Evolutionary conservation across 2,888 invertebrate genomes (phyloP).

Genomic region (Noctua janthe): DNA sequence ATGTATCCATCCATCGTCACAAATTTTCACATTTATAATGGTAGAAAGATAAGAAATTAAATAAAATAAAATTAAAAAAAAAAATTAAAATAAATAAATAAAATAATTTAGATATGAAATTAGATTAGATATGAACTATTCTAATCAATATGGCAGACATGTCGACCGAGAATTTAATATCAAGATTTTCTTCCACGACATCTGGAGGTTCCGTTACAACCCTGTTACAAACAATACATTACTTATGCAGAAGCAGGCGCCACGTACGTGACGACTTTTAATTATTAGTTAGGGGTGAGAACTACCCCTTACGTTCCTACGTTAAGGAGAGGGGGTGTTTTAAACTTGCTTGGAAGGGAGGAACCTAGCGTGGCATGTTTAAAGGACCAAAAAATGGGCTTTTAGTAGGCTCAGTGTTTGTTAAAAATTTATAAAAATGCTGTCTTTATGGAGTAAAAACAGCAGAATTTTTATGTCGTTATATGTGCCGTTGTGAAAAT

Average conservation of each 20-base stretch:
- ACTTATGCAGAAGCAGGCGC: slow-evolving; percentile 66
- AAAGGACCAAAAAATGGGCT: neutral
- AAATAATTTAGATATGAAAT: too few species aligned
- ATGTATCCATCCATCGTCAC: too few species aligned
- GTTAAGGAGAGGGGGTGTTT: slow-evolving; percentile 8
- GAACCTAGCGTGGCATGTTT: neutral
- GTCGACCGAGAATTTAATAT: neutral
- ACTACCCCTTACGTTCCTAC: slow-evolving; percentile 24
- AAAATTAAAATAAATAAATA: too few species aligned
- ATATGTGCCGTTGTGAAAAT: too few species aligned
- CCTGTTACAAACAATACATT: slow-evolving; percentile 43
- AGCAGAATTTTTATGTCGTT: too few species aligned
- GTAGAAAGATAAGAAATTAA: too few species aligned
- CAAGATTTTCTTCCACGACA: neutral
- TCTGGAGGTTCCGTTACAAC: neutral
- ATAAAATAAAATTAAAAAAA: too few species aligned
- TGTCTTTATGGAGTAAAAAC: too few species aligned
- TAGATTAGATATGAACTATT: too few species aligned
- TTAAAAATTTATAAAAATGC: too few species aligned
- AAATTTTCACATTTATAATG: too few species aligned
- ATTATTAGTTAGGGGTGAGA: slow-evolving; percentile 64
- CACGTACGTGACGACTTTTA: slow-evolving; percentile 65
- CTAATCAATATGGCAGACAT: too few species aligned
- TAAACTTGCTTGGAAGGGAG: neutral
- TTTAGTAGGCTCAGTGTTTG: neutral